Base-by-base conservation (phyloP, 2,113 vertebrate species). In the Menura novaehollandiae region DNA sequence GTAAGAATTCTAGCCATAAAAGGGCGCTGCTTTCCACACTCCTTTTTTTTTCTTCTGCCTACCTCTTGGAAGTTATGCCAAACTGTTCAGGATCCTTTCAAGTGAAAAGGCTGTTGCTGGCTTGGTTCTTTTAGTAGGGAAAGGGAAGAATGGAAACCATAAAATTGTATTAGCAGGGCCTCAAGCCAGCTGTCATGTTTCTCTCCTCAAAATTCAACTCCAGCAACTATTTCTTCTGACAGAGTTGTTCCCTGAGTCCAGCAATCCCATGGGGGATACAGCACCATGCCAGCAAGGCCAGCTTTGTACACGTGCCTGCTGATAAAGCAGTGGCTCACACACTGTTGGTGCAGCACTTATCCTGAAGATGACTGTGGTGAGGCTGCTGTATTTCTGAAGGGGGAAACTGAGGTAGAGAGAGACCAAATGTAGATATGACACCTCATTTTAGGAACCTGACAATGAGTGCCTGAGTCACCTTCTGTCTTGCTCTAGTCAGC, bases 1-100 rank as follows among this genome's bases (percentile, higher is more conserved):
- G 99, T 99, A 88, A 98, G 99, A 68, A 30, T 15, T 71, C 10
- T 32, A n/a, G 24, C 69, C 19, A 9, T 85, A 28, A 53, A 91
- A 71, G 59, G 35, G 17, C 37, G 9, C 59, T 74, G 44, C 30
- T 83, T 79, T 73, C n/a, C 53, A 49, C 33, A 6, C 4, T 43
- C 12, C 6, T 28, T 64, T 52, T 52, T 60, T 86, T 64, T 49
- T 19, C 9, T 62, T 67, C 64, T 33, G 28, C 41, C 11, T 81
- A 2, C 41, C 26, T 75, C 53, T 81, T 88, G 51, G 43, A 69
- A 80, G 68, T 43, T 79, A 88, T 9, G n/a, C 76, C 66, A 77
- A 56, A 39, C 44, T 81, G 44, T 49, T 59, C 15, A 10, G 55
- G 28, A 71, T 88, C 51, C 78, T 88, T 85, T 68, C 35, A 35